Base-by-base conservation (phyloP, 1,140 invertebrate genomes). In the Onthophagus taurus region DNA sequence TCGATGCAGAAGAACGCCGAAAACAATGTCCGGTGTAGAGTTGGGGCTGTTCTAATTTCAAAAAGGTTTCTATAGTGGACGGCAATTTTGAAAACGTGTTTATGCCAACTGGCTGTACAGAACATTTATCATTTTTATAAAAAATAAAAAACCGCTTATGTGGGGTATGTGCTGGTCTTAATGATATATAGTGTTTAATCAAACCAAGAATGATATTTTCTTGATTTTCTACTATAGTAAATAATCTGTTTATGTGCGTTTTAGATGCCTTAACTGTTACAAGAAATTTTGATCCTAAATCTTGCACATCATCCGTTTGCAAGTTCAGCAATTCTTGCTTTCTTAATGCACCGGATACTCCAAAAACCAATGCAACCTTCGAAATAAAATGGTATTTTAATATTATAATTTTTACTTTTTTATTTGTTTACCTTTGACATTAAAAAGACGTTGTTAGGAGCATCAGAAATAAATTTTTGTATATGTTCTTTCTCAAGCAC, bases 41-140 rank as follows among this genome's bases (percentile, higher is more conserved):
- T 9, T 41, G 37, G n/a, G 37, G 37, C 4, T 41, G 19, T 11
- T 41, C 19, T 24, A 41, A 41, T 41, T 41, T 41, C 14, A 41
- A 26, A 14, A 41, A 41, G 8, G 6, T 24, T 11, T 6, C 37
- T 26, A 41, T 41, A 16, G 26, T 14, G 19, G 16, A 41, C 11
- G 37, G 20, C 1, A 41, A 20, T 14, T 24, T 24, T 4, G 14
- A 41, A 41, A 2, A 41, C 13, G 24, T 41, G 26, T 41, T 41
- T 26, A 2, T 11, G 13, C 24, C 37, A 41, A 41, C 11, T 41
- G 37, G 37, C 24, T 41, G 37, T 24, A 23, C n/a, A 26, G 36
- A 13, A 38, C 36, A 38, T 12, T 7, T 38, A 20, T 38, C 19
- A 16, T 38, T 9, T 38, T 18, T 38, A 9, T 18, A 6, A 20